phyloP scores from a whole-genome alignment of 1,140 invertebrate genomes.

The Formica selysi region DNA sequence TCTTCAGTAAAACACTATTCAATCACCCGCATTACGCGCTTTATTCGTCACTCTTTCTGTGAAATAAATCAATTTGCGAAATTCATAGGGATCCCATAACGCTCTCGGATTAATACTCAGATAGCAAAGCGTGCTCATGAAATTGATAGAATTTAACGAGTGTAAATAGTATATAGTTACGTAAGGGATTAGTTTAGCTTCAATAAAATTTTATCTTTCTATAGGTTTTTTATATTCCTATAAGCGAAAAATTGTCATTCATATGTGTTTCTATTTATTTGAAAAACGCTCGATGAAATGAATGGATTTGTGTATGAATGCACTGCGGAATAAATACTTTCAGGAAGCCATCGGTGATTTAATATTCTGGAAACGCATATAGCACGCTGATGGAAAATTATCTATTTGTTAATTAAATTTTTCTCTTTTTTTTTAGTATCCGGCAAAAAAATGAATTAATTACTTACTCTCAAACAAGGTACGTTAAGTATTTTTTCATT shows the following conservation, averaged over 20 bases:
- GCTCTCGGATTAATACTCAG: neutral
- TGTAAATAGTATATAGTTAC: neutral
- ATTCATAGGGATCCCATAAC: too few species aligned
- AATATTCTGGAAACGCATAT: conserved; percentile 27
- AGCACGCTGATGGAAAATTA: neutral
- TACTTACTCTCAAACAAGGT: neutral
- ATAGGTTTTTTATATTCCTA: neutral
- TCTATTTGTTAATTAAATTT: neutral
- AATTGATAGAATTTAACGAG: neutral
- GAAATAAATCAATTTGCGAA: conserved; percentile 33
- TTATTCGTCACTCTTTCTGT: conserved; percentile 12
- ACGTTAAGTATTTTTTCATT: neutral
- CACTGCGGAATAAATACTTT: neutral
- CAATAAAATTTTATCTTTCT: neutral
- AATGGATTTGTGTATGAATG: conserved; percentile 11
- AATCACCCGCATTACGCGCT: conserved; percentile 42
- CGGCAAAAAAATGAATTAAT: conserved; percentile 6
- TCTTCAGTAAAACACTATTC: conserved; percentile 42
- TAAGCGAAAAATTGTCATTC: conserved; percentile 34
- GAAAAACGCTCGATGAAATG: neutral
- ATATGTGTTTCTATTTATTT: conserved; percentile 23
- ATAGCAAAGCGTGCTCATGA: neutral
- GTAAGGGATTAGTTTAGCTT: conserved; percentile 4
- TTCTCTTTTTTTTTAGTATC: conserved; percentile 8
- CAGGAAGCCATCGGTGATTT: conserved; percentile 31